Evolutionary conservation across 2,888 invertebrate species (phyloP).

Genomic region (Acheta domesticus): DNA sequence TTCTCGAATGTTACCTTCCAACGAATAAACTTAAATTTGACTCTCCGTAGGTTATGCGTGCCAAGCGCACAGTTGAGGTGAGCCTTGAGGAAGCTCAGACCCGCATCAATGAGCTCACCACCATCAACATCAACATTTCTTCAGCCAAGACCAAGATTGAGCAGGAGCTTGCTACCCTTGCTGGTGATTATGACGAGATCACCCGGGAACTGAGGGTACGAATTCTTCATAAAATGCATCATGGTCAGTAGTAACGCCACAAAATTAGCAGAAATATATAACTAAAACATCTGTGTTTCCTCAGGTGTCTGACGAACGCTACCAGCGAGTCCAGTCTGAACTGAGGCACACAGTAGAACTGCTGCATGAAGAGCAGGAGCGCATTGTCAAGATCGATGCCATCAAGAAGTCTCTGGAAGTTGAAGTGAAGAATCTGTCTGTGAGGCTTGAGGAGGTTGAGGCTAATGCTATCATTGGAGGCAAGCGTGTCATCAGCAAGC

Average conservation of each 20-base stretch:
- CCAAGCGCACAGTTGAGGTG: conserved; percentile 85
- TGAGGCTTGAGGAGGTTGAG: conserved; percentile 93
- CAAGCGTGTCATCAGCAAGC: conserved; percentile 95
- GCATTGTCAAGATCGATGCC: conserved; percentile 94
- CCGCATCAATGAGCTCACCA: conserved; percentile 90
- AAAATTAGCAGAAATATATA: neutral
- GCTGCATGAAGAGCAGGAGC: conserved; percentile 93
- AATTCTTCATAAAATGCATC: neutral
- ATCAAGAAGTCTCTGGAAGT: conserved; percentile 97
- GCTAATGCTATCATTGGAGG: conserved; percentile 95
- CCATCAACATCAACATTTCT: conserved; percentile 92
- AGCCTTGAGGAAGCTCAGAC: conserved; percentile 86
- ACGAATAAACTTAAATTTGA: neutral
- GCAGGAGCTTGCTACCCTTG: conserved; percentile 85
- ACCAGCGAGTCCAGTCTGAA: conserved; percentile 87
- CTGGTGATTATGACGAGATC: conserved; percentile 96
- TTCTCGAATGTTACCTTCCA: neutral
- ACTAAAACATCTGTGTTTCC: neutral
- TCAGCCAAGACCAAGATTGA: conserved; percentile 93
- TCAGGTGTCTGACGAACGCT: conserved; percentile 77
- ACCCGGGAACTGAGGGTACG: conserved; percentile 89
- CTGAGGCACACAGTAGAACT: conserved; percentile 91
- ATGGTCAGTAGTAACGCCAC: neutral
- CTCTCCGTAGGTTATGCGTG: conserved; percentile 72
- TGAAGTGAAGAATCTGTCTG: conserved; percentile 91